Percentiles rank a stretch among this genome's conserved stretches.
phyloP scores from a whole-genome alignment of 2,888 invertebrate genomes.

The Cancer borealis region DNA sequence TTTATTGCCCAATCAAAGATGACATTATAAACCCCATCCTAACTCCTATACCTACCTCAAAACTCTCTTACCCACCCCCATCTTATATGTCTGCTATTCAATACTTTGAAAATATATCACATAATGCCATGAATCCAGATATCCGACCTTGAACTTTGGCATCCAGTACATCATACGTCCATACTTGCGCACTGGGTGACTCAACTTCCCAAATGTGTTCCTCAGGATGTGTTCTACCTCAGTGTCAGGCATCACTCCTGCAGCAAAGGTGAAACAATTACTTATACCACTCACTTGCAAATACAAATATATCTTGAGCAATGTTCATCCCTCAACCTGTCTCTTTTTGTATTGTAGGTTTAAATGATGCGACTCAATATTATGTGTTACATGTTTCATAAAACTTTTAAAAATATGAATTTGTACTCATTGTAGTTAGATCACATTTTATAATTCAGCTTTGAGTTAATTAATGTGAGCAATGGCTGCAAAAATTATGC shows the following conservation, averaged over 20 bases:
- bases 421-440: too few species aligned
- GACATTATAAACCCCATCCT: too few species aligned
- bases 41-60: not conserved
- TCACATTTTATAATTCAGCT: too few species aligned
- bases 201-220: slow-evolving; percentile 90
- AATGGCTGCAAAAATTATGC: too few species aligned
- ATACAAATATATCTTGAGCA: not conserved
- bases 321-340: not conserved
- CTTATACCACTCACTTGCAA: not conserved
- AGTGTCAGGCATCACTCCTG: slow-evolving; percentile 93
- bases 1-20: too few species aligned
- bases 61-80: not conserved
- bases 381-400: too few species aligned
- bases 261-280: slow-evolving; percentile 56
- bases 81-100: not conserved
- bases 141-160: slow-evolving; percentile 89
- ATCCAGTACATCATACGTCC: slow-evolving; percentile 84
- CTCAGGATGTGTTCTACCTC: slow-evolving; percentile 91
- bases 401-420: too few species aligned
- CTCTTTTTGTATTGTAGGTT: not conserved
- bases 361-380: too few species aligned
- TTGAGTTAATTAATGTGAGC: too few species aligned
- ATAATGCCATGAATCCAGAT: not conserved
- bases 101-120: not conserved
- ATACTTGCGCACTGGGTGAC: slow-evolving; percentile 82